A percentile compares a stretch with the other conserved stretches of the same genome.
Evolutionary conservation across 2,113 vertebrate species (phyloP).

Genomic region (Muscicapa adusta): DNA sequence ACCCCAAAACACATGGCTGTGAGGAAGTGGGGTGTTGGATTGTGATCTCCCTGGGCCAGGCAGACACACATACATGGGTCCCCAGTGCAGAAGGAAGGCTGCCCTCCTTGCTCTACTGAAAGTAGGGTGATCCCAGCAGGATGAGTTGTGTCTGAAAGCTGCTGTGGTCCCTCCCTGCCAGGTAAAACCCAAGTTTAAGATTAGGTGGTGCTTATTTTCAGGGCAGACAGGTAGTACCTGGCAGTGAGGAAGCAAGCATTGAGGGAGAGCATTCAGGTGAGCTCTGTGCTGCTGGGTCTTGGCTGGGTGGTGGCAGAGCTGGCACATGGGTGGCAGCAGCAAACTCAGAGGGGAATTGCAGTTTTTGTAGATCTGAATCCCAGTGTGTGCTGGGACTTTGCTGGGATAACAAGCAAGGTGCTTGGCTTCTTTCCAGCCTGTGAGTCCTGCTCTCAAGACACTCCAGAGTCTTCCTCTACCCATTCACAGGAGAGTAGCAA

Average conservation of each 20-base stretch:
- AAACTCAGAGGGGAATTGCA: not conserved
- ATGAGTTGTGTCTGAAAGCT: not conserved
- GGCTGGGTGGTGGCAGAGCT: not conserved
- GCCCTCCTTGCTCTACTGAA: not conserved
- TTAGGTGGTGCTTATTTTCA: not conserved
- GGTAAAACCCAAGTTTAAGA: not conserved
- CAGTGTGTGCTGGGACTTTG: accelerated
- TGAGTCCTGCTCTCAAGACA: accelerated
- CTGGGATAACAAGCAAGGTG: not conserved
- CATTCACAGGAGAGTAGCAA: accelerated
- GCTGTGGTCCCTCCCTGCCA: not conserved
- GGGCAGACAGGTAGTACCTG: not conserved
- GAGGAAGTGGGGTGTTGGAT: not conserved
- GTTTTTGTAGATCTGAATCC: not conserved
- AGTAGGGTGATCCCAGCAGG: not conserved
- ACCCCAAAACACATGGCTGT: not conserved
- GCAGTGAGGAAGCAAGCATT: accelerated
- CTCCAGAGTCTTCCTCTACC: not conserved
- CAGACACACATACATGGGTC: not conserved
- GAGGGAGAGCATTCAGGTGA: accelerated
- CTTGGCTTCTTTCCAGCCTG: not conserved
- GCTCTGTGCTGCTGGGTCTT: not conserved
- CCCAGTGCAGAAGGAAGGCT: not conserved
- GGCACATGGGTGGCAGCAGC: not conserved
- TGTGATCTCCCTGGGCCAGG: not conserved